These are phyloP conservation scores for Hoplodrina ambigua DNA, from an alignment of 2,888 invertebrate genomes.

Conservation along the genomic window DNA sequence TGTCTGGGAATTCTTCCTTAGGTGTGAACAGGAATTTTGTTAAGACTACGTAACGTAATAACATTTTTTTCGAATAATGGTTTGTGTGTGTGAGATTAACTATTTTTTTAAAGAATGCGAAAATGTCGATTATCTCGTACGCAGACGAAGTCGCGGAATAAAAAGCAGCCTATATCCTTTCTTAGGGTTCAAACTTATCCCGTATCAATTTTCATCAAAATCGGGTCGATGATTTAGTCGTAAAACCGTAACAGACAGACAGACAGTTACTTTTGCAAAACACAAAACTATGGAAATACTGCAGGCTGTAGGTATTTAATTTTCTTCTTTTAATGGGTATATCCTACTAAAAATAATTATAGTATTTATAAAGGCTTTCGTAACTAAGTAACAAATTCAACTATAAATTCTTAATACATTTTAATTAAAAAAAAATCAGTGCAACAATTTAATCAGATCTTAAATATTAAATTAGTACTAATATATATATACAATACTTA, in stretches of 20 bases:
- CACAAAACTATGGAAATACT: background rate
- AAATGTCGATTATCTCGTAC: too few species aligned
- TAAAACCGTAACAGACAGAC: too few species aligned
- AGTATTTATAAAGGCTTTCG: background rate
- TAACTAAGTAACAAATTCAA: constrained; percentile 11
- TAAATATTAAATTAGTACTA: constrained; percentile 47
- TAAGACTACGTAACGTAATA: too few species aligned
- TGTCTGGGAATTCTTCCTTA: constrained; percentile 9
- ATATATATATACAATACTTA: constrained; percentile 9
- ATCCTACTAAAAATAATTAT: background rate
- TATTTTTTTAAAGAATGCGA: too few species aligned
- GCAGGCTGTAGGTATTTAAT: background rate
- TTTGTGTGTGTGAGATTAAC: too few species aligned
- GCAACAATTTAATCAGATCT: constrained; percentile 60
- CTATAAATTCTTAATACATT: constrained; percentile 26
- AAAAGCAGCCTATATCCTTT: too few species aligned
- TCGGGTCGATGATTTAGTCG: too few species aligned
- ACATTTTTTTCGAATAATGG: too few species aligned
- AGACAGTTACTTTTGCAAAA: too few species aligned
- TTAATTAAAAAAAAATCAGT: constrained; percentile 61
- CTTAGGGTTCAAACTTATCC: too few species aligned
- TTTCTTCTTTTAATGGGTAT: background rate
- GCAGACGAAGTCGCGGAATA: too few species aligned
- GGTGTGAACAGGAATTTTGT: background rate
- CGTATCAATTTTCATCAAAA: too few species aligned